Base-by-base conservation (phyloP, 2,113 vertebrate genomes). In the Oxyruncus cristatus region DNA sequence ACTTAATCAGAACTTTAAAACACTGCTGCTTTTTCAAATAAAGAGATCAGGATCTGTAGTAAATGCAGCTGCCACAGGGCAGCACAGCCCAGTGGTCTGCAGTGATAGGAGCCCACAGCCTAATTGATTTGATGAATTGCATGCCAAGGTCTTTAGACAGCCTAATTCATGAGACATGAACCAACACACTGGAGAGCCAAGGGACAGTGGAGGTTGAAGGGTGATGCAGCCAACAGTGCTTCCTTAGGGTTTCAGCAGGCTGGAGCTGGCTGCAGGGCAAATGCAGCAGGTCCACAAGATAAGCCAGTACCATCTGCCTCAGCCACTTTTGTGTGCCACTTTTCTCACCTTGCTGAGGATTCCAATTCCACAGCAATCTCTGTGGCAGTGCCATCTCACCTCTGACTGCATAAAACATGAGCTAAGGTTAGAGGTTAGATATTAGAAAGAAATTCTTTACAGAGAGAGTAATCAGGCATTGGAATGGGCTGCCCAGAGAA, bases 1-100 rank as follows among this genome's bases (percentile, higher is more conserved):
- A 65, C 71, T 88, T 90, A 21, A 95, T 92, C 75, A 94, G 84
- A 89, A 80, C 67, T 92, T 93, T 92, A 81, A 88, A 83, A 66
- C 41, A 26, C 58, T 67, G 13, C 49, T 83, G 17, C n/a, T 90
- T 88, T 93, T 94, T 96, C 68, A 82, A 39, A 50, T 62, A 65
- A 53, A 84, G 66, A 74, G 39, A 44, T 55, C 28, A n/a, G 28
- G 56, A 22, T 46, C 52, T 67, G n/a, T 37, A 81, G 47, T 32
- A 87, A 91, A 74, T 46, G 47, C 53, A 86, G 61, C n/a, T 90
- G 39, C 61, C 66, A 39, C 52, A 55, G 27, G n/a, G 74, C 70
- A 92, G 52, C 41, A n/a, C 62, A 88, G 72, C 41, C 53, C 15
- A 9, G 33, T 80, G 17, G 7, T 74, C 55, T 93, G 72, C 46